Evolutionary conservation across 23 tunicate genomes (phyloP), one percentile per base, ranked within the genome.

Genomic region (Aplidium turbinatum): DNA sequence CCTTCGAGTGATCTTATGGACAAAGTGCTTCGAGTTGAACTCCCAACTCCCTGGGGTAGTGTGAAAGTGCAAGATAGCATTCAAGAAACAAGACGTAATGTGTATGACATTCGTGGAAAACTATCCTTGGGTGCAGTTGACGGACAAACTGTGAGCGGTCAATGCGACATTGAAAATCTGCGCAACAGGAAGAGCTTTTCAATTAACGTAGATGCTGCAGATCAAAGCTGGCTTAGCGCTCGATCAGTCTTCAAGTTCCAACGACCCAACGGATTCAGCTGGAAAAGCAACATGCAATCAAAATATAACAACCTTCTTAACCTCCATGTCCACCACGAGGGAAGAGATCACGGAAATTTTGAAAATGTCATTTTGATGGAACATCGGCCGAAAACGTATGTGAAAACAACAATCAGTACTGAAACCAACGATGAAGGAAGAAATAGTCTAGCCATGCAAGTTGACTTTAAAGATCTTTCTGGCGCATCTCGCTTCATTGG

Each of bases 41-140:
- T 72, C 42, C 89, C 89, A 42, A 83, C 89, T 7, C 82, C 89
- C n/a, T 83, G 89, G 89, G 81, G 81, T 29, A 33, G 19, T 2
- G 16, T 83, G n/a, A 45, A 35, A 57, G 28, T 35, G 46, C 26
- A 38, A 26, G 64, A 75, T 11, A 46, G 27, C 3, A 30, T 83
- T 13, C 67, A 18, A 0, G 76, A 83, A 33, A 83, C 81, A 20
- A 31, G 25, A 36, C 7, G 18, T 27, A 45, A 65, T 36, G 80
- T 83, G 33, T 83, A 75, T 69, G 47, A 38, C 24, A 18, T 75
- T 16, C 13, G n/a, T 2, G 67, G 82, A 2, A 31, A 32, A n/a
- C 31, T 83, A 9, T 21, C 33, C 22, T 18, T 83, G 13, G 89
- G 81, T 64, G 18, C 38, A 18, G 33, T 76, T 16, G 4, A 32